phyloP scores from a whole-genome alignment of 2,797 vertebrate genomes.

The Mormyrops attenuatus region DNA sequence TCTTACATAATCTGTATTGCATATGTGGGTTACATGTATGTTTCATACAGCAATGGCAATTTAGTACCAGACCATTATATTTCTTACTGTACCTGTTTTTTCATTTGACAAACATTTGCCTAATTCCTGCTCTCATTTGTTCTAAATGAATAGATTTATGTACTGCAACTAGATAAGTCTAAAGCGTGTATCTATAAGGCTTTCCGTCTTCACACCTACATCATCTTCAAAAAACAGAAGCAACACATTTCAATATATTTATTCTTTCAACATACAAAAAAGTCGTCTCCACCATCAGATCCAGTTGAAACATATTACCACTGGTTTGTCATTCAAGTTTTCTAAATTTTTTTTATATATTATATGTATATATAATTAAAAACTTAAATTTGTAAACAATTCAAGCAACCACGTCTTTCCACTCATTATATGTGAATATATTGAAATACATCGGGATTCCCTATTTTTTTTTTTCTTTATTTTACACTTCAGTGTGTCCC shows the following conservation, averaged over 20 bases:
- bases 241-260: slow-evolving; percentile 35
- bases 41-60: not conserved
- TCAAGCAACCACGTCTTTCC: not conserved
- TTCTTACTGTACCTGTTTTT: not conserved
- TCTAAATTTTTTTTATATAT: not conserved
- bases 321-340: not conserved
- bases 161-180: not conserved
- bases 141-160: not conserved
- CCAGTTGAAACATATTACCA: slow-evolving; percentile 13
- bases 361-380: not conserved
- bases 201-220: not conserved
- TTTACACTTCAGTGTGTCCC: not conserved
- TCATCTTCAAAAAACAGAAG: not conserved
- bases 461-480: not conserved
- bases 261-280: slow-evolving; percentile 44
- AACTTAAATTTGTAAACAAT: not conserved
- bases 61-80: not conserved
- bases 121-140: not conserved
- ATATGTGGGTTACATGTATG: not conserved
- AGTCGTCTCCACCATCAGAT: slow-evolving; percentile 37
- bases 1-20: not conserved
- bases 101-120: not conserved
- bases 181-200: not conserved
- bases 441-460: not conserved
- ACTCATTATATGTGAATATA: not conserved